Base-by-base conservation (phyloP, 1,140 invertebrate genomes). In the Formica exsecta region DNA sequence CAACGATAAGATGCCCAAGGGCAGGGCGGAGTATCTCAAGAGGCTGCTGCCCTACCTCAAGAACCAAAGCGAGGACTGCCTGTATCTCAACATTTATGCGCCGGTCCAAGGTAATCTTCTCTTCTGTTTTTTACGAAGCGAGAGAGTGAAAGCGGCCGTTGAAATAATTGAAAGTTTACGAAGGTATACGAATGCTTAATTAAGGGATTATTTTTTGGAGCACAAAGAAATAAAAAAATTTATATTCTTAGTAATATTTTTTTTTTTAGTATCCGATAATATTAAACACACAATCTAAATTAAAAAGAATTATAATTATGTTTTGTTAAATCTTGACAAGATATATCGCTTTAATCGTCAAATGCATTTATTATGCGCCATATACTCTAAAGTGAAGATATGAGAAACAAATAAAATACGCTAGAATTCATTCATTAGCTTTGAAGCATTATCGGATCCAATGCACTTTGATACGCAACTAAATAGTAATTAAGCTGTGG, bases 31-130 rank as follows among this genome's bases (percentile, higher is more conserved):
- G 92, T 98, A 98, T 92, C 96, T 99, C 79, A 97, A 97, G 92
- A 96, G 98, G 91, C 96, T 99, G 92, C 95, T 98, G 86, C 98
- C 98, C 9, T 98, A 98, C 94, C 96, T 99, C 70, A 96, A 96
- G 89, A 98, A 99, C 93, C 98, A 99, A 95, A 98, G 97, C 89
- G 99, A 99, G 95, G 99, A 99, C 95, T 99, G 99, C 94, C 96
- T 99, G 48, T 99, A 99, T 94, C 96, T 99, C 88, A 99, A 99
- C 94, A 98, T 99, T 93, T 99, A 99, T 95, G 97, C 98, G 7
- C 99, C 99, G 61, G 98, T 97, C 90, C 97, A 98, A 97, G 98
- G 98, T 99, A 96, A 95, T 87, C 0, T 22, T 1, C 3, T 44
- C 25, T 25, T 41, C 25, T 6, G 13, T 22, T 22, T 3, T 13